Percentiles rank a stretch among this genome's conserved stretches.
Evolutionary conservation across 1,140 invertebrate genomes (phyloP).

Genomic region (Euwallacea similis): DNA sequence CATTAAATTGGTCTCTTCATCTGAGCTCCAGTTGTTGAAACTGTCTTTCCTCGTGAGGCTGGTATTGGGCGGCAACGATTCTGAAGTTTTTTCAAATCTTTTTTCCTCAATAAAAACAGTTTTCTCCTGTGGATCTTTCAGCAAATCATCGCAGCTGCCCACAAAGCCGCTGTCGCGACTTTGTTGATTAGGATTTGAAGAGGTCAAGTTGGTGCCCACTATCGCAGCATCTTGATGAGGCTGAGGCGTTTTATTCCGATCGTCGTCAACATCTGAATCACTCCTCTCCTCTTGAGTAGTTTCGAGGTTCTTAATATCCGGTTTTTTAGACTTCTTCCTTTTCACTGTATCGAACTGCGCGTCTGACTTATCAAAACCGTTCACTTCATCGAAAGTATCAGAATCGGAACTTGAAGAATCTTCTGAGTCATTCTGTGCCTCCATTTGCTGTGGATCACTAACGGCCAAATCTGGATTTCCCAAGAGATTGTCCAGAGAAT

Average conservation of each 20-base stretch:
- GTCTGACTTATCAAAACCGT: constrained; percentile 66
- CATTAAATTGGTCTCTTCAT: constrained; percentile 92
- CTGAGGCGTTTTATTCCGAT: constrained; percentile 64
- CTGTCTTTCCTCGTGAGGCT: constrained; percentile 79
- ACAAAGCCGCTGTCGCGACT: constrained; percentile 85
- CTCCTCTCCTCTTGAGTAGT: constrained; percentile 56
- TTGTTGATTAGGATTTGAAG: constrained; percentile 67
- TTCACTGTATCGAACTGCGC: constrained; percentile 82
- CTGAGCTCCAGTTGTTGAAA: constrained; percentile 91
- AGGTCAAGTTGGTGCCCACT: constrained; percentile 60
- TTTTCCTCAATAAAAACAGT: neutral
- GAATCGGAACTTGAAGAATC: constrained; percentile 75
- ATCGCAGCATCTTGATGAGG: constrained; percentile 44
- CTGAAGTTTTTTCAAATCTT: constrained; percentile 19
- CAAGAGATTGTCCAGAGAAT: constrained; percentile 75
- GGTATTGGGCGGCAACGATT: constrained; percentile 55
- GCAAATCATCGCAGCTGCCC: constrained; percentile 82
- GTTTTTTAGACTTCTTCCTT: constrained; percentile 73
- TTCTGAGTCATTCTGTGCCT: constrained; percentile 59
- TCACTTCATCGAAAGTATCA: constrained; percentile 72
- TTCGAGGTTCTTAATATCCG: constrained; percentile 60
- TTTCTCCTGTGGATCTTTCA: constrained; percentile 63
- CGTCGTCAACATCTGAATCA: constrained; percentile 57
- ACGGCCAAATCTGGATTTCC: constrained; percentile 58
- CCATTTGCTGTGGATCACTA: constrained; percentile 56